Conservation (phyloP, 2,113 vertebrate genomes). For the Siphamia tubifer region DNA sequence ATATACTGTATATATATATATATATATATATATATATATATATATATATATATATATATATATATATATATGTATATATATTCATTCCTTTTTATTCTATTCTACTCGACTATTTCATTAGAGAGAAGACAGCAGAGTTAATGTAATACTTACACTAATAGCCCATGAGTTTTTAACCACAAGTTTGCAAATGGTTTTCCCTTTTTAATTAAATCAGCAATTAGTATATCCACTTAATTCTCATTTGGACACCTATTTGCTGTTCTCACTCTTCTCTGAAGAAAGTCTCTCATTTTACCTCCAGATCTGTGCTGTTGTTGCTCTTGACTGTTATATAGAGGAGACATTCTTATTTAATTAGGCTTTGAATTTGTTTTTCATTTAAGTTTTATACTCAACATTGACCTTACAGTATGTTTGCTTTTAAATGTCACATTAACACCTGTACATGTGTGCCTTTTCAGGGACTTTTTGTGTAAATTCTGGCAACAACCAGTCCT, state of each 20-base stretch:
- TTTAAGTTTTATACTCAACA: neutral
- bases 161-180: neutral
- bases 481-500: too few relatives aligned
- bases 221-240: slow-evolving; percentile 17
- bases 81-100: too few relatives aligned
- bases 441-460: too few relatives aligned
- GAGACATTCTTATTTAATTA: neutral
- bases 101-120: too few relatives aligned
- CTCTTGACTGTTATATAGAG: neutral
- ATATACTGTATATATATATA: too few relatives aligned
- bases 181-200: neutral
- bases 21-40: too few relatives aligned
- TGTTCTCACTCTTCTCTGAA: neutral
- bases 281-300: neutral
- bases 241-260: slow-evolving; percentile 13
- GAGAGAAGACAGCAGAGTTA: neutral
- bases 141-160: neutral
- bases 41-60: too few relatives aligned
- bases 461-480: too few relatives aligned
- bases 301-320: neutral
- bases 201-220: slow-evolving; percentile 13
- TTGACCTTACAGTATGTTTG: too few relatives aligned
- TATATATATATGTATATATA: too few relatives aligned
- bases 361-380: neutral
- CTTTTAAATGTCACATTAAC: too few relatives aligned